Evolutionary conservation across 1,140 invertebrate species (phyloP).

Genomic region (Pseudomyrmex flavicornis): DNA sequence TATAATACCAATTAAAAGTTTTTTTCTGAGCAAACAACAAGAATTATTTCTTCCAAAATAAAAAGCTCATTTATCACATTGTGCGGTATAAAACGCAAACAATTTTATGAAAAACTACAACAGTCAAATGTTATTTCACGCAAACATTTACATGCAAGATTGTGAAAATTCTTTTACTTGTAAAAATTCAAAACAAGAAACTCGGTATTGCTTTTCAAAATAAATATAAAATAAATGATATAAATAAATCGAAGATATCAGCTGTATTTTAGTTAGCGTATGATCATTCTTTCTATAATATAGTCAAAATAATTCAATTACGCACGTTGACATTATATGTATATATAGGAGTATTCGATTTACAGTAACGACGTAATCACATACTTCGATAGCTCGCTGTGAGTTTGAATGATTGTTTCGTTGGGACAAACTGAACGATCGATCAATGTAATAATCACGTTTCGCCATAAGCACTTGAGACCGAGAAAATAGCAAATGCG

Average conservation of each 20-base stretch:
- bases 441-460: conserved; percentile 2
- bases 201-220: too few relatives aligned
- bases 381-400: neutral
- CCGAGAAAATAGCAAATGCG: neutral
- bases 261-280: neutral
- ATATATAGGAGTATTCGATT: conserved; percentile 13
- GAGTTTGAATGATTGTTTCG: conserved; percentile 36
- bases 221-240: neutral
- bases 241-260: neutral
- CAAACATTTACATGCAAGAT: neutral
- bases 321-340: neutral
- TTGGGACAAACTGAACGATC: neutral
- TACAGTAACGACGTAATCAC: conserved; percentile 25
- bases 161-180: neutral
- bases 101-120: neutral
- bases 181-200: neutral
- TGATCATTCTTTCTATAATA: neutral
- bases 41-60: too few relatives aligned
- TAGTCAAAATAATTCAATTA: conserved; percentile 1
- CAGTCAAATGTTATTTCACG: neutral
- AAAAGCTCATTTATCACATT: too few relatives aligned
- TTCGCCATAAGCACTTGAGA: neutral
- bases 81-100: too few relatives aligned
- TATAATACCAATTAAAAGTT: too few relatives aligned
- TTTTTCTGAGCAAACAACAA: too few relatives aligned